A percentile compares a stretch with the other conserved stretches of the same genome.
Conservation (phyloP, 2,113 vertebrate genomes). For the Coracopsis vasa region DNA sequence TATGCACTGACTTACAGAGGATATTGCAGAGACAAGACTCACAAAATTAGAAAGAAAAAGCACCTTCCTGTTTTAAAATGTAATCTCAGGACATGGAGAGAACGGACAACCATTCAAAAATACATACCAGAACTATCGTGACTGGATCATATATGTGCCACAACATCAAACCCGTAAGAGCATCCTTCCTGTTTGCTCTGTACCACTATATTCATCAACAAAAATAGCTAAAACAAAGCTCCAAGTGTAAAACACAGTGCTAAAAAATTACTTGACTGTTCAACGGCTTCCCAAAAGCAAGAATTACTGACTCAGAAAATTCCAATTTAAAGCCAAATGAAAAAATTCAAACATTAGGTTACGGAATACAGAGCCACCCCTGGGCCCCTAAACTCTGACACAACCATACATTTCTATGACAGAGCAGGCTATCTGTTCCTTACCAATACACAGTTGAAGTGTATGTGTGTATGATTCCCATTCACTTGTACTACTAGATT, state of each 20-base stretch:
- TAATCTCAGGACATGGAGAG: background rate
- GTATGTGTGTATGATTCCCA: background rate
- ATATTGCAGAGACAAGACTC: background rate
- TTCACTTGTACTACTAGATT: background rate
- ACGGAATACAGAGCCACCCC: background rate
- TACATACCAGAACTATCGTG: fast-evolving
- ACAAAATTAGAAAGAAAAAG: background rate
- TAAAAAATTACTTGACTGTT: background rate
- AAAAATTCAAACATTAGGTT: background rate
- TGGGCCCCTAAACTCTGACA: background rate
- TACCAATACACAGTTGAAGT: background rate
- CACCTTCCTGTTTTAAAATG: background rate
- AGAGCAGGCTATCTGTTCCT: background rate
- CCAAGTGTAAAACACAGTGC: background rate
- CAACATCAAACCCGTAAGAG: background rate
- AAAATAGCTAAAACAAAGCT: background rate
- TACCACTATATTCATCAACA: background rate
- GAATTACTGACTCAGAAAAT: background rate
- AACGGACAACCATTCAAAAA: background rate
- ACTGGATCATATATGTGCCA: background rate
- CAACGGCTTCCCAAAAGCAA: background rate
- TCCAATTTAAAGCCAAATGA: background rate
- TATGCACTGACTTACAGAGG: background rate
- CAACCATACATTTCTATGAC: background rate
- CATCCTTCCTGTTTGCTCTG: background rate